A percentile compares a stretch with the other conserved stretches of the same genome.
phyloP scores from a whole-genome alignment of 2,113 vertebrate species.

The Harpagus bidentatus region DNA sequence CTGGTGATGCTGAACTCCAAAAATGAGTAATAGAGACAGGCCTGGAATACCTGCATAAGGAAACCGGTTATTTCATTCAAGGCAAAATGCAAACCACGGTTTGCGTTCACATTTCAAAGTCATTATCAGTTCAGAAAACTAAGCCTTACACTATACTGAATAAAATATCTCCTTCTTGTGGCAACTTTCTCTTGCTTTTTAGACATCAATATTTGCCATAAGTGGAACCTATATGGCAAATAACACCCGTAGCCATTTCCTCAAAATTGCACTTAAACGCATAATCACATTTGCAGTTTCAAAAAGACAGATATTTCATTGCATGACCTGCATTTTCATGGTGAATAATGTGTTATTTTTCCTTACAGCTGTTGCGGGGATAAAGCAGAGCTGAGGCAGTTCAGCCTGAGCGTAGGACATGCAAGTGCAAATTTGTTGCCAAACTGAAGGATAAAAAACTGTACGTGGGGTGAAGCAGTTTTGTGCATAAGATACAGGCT shows the following conservation, averaged over 20 bases:
- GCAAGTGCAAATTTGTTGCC: neutral
- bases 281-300: neutral
- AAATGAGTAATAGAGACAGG: neutral
- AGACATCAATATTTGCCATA: neutral
- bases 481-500: neutral
- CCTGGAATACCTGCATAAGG: neutral
- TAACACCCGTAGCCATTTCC: neutral
- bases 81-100: neutral
- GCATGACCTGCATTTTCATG: neutral
- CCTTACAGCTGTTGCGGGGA: neutral
- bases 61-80: neutral
- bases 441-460: neutral
- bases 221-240: neutral
- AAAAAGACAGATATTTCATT: neutral
- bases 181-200: neutral
- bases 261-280: constrained; percentile 10
- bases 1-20: neutral
- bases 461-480: neutral
- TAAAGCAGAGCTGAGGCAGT: neutral
- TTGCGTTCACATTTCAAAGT: neutral
- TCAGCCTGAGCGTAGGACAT: neutral
- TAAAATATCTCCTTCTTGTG: neutral
- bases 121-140: neutral
- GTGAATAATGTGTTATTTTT: neutral
- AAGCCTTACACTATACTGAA: neutral